These are phyloP conservation scores for Varanus komodoensis DNA, from an alignment of 2,113 vertebrate species.

Conservation along the genomic window DNA sequence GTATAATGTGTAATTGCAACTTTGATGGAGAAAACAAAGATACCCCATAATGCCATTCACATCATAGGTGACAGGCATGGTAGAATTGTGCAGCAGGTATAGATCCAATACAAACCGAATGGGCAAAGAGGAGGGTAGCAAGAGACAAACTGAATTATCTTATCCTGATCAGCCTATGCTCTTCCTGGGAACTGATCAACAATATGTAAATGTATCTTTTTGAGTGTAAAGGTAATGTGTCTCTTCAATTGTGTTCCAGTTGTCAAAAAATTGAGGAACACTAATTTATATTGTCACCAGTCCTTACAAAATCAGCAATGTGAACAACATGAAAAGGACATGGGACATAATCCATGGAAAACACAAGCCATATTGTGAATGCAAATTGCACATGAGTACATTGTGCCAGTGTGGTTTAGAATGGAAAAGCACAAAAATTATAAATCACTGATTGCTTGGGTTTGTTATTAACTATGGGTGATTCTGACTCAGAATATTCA, in stretches of 20 bases:
- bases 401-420: background rate
- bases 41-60: background rate
- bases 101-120: background rate
- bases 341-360: background rate
- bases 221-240: background rate
- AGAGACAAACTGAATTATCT: background rate
- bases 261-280: background rate
- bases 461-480: constrained; percentile 19
- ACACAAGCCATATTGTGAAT: background rate
- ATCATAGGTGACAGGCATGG: background rate
- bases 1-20: no score
- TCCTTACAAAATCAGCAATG: background rate
- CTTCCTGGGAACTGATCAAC: background rate
- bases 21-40: no score
- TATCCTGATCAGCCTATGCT: background rate
- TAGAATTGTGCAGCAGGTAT: background rate
- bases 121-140: background rate
- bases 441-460: constrained; percentile 13
- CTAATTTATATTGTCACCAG: background rate
- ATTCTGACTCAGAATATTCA: constrained; percentile 44
- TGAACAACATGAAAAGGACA: background rate
- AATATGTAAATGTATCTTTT: background rate
- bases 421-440: constrained; percentile 30
- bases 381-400: background rate
- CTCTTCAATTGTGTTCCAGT: background rate